phyloP scores from a whole-genome alignment of 2,888 invertebrate species.

The Tetanocera ferruginea region DNA sequence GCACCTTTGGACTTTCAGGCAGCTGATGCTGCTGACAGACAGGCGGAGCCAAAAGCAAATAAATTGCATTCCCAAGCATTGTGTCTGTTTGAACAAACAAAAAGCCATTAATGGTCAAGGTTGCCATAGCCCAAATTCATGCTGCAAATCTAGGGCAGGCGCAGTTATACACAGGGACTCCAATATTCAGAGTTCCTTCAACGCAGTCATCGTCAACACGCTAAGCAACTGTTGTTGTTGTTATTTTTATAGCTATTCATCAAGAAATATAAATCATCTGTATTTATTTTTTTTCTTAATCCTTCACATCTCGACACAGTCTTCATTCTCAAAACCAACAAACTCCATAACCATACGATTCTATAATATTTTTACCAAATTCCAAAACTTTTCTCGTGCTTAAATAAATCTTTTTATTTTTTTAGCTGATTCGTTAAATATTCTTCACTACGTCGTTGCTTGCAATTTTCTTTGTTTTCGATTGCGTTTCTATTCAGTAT shows the following conservation, averaged over 20 bases:
- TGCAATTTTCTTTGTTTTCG: constrained; percentile 27
- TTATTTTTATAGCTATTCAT: no score
- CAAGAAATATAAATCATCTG: neutral
- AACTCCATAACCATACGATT: neutral
- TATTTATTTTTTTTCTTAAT: neutral
- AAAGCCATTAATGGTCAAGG: constrained; percentile 48
- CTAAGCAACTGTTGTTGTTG: neutral
- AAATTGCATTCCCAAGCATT: no score
- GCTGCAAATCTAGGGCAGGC: constrained; percentile 14
- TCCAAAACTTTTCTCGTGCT: neutral
- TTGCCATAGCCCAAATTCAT: constrained; percentile 48
- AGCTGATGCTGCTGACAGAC: no score
- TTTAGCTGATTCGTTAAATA: neutral
- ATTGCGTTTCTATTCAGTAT: neutral
- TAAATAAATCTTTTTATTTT: neutral
- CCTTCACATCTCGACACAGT: constrained; percentile 3
- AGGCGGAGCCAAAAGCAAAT: no score
- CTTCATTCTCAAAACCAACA: constrained; percentile 5
- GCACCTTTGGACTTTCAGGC: no score
- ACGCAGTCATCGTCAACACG: neutral
- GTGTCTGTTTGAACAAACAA: no score
- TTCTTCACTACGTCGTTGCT: constrained; percentile 12
- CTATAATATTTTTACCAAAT: constrained; percentile 10
- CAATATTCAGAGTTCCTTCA: neutral
- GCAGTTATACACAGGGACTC: neutral